phyloP scores from a whole-genome alignment of 2,113 vertebrate species.

The Chloropsis cyanopogon region DNA sequence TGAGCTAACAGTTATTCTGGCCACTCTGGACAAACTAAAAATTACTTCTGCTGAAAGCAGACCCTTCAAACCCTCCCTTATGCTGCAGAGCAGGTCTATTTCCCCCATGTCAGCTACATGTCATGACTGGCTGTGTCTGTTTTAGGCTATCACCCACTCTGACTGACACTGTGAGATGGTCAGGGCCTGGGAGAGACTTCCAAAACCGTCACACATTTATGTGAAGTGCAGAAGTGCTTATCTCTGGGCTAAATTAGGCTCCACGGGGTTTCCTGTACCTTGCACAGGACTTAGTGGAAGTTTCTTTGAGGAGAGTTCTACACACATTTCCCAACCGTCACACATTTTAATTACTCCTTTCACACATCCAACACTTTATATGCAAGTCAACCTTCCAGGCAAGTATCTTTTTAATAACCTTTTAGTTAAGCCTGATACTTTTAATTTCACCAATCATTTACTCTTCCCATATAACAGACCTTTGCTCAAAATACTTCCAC shows the following conservation, averaged over 20 bases:
- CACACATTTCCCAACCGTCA: not conserved
- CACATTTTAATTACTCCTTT: constrained; percentile 29
- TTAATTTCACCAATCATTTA: constrained; percentile 51
- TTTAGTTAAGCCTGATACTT: constrained; percentile 28
- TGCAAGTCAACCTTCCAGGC: not conserved
- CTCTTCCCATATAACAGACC: constrained; percentile 9
- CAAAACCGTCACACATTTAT: not conserved
- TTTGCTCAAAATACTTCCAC: constrained; percentile 12
- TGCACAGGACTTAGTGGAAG: not conserved
- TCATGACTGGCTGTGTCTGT: not conserved
- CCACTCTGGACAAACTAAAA: not conserved
- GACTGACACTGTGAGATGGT: not conserved
- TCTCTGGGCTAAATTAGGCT: not conserved
- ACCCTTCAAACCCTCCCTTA: not conserved
- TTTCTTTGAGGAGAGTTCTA: not conserved
- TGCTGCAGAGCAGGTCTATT: not conserved
- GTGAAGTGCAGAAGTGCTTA: not conserved
- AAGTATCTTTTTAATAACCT: constrained; percentile 38
- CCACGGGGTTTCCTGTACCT: not conserved
- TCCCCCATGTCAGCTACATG: not conserved
- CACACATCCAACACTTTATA: constrained; percentile 12
- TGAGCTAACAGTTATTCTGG: not conserved
- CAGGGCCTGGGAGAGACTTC: not conserved
- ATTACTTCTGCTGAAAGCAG: not conserved
- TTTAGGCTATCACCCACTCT: not conserved